These are phyloP conservation scores for Crax fasciolata DNA, from an alignment of 2,797 vertebrate species.

Conservation along the genomic window DNA sequence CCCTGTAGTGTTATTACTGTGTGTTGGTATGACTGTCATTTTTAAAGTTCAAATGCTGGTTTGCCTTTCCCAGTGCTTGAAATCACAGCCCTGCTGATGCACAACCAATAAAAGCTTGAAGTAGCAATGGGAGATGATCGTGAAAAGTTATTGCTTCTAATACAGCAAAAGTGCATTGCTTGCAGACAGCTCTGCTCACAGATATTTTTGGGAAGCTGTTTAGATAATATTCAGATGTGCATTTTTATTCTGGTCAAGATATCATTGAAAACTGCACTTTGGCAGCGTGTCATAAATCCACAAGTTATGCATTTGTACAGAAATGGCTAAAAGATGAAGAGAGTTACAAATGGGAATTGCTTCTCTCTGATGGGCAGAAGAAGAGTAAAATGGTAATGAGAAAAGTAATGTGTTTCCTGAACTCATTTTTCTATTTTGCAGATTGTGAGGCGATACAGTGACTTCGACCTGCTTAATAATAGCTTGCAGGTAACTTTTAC, in stretches of 20 bases:
- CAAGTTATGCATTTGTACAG: neutral
- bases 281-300: neutral
- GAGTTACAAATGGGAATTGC: neutral
- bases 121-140: neutral
- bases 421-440: conserved; percentile 80
- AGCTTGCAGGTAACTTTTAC: conserved; percentile 91
- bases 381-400: neutral
- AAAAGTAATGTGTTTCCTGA: neutral
- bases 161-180: neutral
- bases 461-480: conserved; percentile 96
- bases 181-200: neutral
- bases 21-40: neutral
- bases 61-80: neutral
- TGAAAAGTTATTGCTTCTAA: neutral
- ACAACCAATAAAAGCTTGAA: neutral
- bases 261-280: neutral
- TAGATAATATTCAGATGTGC: neutral
- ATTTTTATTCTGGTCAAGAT: neutral
- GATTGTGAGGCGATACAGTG: conserved; percentile 97
- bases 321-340: neutral
- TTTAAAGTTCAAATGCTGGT: neutral
- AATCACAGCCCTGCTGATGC: neutral
- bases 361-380: neutral
- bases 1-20: neutral
- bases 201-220: neutral